Evolutionary conservation across 2,888 invertebrate species (phyloP), one percentile per base, ranked within the genome.

Genomic region (Ophion ellenae): DNA sequence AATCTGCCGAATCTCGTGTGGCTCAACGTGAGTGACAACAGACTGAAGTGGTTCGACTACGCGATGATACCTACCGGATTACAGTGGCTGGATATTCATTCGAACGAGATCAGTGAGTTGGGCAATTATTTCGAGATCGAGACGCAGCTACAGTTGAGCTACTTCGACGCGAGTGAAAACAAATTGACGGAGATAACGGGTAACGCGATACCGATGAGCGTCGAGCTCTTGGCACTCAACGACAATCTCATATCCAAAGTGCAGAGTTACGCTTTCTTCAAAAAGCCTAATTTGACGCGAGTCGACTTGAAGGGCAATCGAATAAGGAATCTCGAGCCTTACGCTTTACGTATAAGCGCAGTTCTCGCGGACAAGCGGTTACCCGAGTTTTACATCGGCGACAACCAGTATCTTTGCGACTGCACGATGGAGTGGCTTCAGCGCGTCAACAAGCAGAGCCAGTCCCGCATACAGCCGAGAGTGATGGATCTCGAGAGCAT

Each of bases 371-470:
- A 96, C 85, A 96, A 96, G 93, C 95, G 96, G 36, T 95, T 97
- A 83, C 97, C 97, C 7, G 97, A 97, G 94, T 97, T 98, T 94
- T 97, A 97, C 93, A 96, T 98, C 87, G 97, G 97, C 71, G 97
- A 97, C 88, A 98, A 98, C 94, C 97, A 98, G 81, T 96, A 97
- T 92, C 96, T 97, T 91, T 98, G 98, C 94, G 97, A 98, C 94
- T 98, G 98, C 93, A 97, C 97, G 85, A 97, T 98, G 97, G 97
- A 97, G 93, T 98, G 98, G 98, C 94, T 98, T 89, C 97, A 97
- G 94, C 96, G 97, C 94, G 97, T 97, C 89, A 97, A 97, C 93
- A 94, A 93, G 79, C 96, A 96, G 89, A 97, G 96, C 92, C 95
- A 97, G 92, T 96, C 96, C 83, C 95, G 97, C 90, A 97, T 97